Conservation (phyloP, 2,113 vertebrate species). For the Leucopsar rothschildi region DNA sequence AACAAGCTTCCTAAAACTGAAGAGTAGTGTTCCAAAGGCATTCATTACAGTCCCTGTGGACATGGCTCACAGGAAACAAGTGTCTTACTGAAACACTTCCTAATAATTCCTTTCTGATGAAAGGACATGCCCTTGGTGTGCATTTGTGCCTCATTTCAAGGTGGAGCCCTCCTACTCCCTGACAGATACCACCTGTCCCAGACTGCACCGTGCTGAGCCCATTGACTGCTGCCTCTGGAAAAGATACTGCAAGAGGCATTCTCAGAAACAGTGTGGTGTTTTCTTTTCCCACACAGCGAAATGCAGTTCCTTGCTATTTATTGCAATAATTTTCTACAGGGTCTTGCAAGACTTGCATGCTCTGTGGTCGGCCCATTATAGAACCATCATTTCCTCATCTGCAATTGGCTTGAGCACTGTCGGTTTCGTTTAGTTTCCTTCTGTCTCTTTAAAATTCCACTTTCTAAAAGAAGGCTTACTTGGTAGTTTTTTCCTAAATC, state of each 20-base stretch:
- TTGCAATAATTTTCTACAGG: background rate
- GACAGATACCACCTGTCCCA: background rate
- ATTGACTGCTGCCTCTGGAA: background rate
- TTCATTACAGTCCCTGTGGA: background rate
- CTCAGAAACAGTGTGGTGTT: background rate
- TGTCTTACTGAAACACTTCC: background rate
- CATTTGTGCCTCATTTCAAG: background rate
- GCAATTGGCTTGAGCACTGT: background rate
- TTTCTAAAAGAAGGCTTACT: background rate
- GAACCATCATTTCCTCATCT: background rate
- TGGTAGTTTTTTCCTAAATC: background rate
- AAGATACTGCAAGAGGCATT: fast-evolving
- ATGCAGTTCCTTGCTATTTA: background rate
- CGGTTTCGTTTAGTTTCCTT: background rate
- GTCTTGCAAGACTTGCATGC: background rate
- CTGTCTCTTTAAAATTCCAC: background rate
- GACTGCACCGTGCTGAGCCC: fast-evolving
- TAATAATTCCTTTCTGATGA: background rate
- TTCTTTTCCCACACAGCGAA: background rate
- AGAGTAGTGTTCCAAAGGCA: background rate
- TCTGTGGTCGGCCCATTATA: background rate
- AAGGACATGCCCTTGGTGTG: background rate
- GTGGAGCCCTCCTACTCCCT: background rate
- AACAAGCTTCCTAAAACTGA: background rate
- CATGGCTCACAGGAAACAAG: background rate